A percentile compares a stretch with the other conserved stretches of the same genome.
phyloP scores from a whole-genome alignment of 1,140 invertebrate species.

The Anastrepha ludens region DNA sequence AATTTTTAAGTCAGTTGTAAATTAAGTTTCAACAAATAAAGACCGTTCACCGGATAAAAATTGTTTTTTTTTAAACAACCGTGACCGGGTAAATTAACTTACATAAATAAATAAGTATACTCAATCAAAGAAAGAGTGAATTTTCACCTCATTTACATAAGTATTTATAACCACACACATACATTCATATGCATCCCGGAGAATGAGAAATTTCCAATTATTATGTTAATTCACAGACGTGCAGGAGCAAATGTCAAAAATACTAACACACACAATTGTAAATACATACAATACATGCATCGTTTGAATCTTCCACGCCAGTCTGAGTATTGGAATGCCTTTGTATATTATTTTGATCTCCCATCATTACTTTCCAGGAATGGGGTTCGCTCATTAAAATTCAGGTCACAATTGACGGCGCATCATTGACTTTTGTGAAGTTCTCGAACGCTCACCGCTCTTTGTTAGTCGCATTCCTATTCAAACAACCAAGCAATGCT shows the following conservation, averaged over 20 bases:
- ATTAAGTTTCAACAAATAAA: too few species aligned
- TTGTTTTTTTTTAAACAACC: too few species aligned
- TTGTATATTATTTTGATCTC: neutral
- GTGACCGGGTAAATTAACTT: too few species aligned
- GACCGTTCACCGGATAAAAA: too few species aligned
- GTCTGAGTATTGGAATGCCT: neutral
- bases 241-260: slow-evolving; percentile 1
- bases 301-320: neutral
- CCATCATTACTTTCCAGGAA: neutral
- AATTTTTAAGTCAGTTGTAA: too few species aligned
- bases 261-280: neutral
- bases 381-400: slow-evolving; percentile 23
- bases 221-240: slow-evolving; percentile 11
- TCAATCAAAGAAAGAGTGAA: neutral
- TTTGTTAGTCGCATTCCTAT: neutral
- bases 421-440: slow-evolving; percentile 21
- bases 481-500: slow-evolving; percentile 3
- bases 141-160: neutral
- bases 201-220: slow-evolving; percentile 39
- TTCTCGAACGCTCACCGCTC: neutral
- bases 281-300: too few species aligned
- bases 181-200: neutral
- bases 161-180: neutral
- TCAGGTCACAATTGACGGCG: slow-evolving; percentile 10
- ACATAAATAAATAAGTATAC: too few species aligned